Conservation (phyloP, 2,113 vertebrate genomes). For the Tragelaphus buxtoni region DNA sequence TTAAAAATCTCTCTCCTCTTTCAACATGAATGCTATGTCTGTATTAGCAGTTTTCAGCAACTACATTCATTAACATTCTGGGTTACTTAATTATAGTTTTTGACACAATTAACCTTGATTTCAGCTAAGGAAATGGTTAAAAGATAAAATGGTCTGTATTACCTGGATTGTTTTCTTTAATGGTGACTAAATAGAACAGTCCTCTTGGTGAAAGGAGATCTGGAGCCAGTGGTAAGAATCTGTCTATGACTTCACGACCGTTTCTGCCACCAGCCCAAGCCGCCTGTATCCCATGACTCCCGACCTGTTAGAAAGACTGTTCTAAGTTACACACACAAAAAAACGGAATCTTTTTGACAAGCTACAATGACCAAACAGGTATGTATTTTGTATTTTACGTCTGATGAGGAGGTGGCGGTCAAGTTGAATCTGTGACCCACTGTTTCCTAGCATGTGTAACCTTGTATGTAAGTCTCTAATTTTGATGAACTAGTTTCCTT, state of each 20-base stretch:
- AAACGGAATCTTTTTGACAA: neutral
- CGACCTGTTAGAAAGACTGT: constrained; percentile 81
- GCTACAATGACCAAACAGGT: neutral
- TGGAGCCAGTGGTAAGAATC: constrained; percentile 87
- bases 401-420: no score
- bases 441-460: neutral
- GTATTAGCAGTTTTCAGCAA: neutral
- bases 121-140: neutral
- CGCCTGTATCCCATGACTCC: constrained; percentile 87
- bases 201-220: constrained; percentile 88
- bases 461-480: neutral
- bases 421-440: neutral
- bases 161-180: constrained; percentile 94
- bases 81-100: neutral
- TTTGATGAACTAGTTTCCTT: neutral
- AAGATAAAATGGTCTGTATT: neutral
- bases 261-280: constrained; percentile 93
- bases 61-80: neutral
- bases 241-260: constrained; percentile 93
- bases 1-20: neutral
- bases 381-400: neutral
- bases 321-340: neutral
- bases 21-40: neutral
- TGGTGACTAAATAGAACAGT: constrained; percentile 90
- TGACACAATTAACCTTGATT: neutral